A percentile compares a stretch with the other conserved stretches of the same genome.
Evolutionary conservation across 2,797 vertebrate genomes (phyloP).

Genomic region (Danio aesculapii): DNA sequence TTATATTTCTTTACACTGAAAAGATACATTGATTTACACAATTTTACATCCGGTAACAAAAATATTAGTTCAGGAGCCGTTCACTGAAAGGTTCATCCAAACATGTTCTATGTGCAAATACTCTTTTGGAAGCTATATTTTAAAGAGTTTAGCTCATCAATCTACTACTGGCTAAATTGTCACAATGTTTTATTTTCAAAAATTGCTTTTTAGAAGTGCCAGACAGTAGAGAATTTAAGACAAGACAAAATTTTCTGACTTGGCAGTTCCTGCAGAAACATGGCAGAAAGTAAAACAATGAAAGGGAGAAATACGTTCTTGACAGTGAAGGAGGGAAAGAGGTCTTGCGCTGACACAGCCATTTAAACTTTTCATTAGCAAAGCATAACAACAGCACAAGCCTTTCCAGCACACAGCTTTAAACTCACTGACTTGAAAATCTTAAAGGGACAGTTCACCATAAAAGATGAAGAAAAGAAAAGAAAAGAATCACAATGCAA

Average conservation of each 20-base stretch:
- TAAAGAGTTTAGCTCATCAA: background rate
- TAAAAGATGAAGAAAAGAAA: too few relatives aligned
- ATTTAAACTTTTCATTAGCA: constrained; percentile 54
- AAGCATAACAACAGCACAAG: constrained; percentile 35
- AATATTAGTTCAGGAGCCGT: too few relatives aligned
- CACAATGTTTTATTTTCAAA: background rate
- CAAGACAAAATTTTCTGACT: constrained; percentile 4
- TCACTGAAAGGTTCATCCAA: too few relatives aligned
- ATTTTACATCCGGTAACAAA: too few relatives aligned
- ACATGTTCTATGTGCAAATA: too few relatives aligned
- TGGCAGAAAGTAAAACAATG: background rate
- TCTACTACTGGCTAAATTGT: background rate
- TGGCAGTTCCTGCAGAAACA: constrained; percentile 4
- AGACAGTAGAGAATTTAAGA: background rate
- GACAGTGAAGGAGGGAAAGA: constrained; percentile 35
- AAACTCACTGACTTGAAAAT: background rate
- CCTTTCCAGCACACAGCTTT: background rate
- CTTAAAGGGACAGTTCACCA: too few relatives aligned
- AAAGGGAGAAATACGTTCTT: background rate
- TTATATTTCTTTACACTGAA: too few relatives aligned
- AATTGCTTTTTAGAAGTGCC: background rate
- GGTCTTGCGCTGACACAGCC: constrained; percentile 19
- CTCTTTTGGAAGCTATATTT: too few relatives aligned
- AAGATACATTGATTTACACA: too few relatives aligned
- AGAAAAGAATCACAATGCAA: too few relatives aligned